phyloP scores from a whole-genome alignment of 2,888 invertebrate species.

The Drosophila tripunctata region DNA sequence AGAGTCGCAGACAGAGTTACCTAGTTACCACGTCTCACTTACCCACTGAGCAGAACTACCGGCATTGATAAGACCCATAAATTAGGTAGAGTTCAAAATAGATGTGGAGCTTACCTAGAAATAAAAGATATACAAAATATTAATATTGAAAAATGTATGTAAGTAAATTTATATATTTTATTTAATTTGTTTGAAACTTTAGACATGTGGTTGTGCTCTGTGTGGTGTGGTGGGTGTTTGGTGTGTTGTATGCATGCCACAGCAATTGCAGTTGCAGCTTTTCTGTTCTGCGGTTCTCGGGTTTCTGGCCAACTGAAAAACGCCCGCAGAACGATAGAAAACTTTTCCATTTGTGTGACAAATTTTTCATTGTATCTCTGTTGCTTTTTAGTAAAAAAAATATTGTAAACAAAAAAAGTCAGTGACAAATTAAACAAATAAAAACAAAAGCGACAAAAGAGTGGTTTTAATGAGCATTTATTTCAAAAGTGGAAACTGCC shows the following conservation, averaged over 20 bases:
- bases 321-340: constrained; percentile 50
- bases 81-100: not conserved
- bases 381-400: constrained; percentile 31
- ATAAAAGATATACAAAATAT: constrained; percentile 26
- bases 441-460: too few relatives aligned
- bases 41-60: constrained; percentile 28
- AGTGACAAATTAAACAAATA: constrained; percentile 23
- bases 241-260: constrained; percentile 5
- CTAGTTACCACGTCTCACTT: constrained; percentile 71
- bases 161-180: constrained; percentile 16
- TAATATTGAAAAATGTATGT: constrained; percentile 24
- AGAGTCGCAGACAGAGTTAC: constrained; percentile 25
- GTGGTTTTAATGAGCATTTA: too few relatives aligned
- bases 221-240: constrained; percentile 7
- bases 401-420: constrained; percentile 2
- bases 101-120: constrained; percentile 54
- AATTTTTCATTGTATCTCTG: constrained; percentile 10
- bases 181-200: constrained; percentile 48
- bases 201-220: not conserved
- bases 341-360: constrained; percentile 32
- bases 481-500: constrained; percentile 31
- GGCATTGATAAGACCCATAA: constrained; percentile 11
- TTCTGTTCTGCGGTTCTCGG: constrained; percentile 14
- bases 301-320: constrained; percentile 11
- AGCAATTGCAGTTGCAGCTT: constrained; percentile 29